Base-by-base conservation (phyloP, 2,113 vertebrate genomes). In the Corydoras maculifer region DNA sequence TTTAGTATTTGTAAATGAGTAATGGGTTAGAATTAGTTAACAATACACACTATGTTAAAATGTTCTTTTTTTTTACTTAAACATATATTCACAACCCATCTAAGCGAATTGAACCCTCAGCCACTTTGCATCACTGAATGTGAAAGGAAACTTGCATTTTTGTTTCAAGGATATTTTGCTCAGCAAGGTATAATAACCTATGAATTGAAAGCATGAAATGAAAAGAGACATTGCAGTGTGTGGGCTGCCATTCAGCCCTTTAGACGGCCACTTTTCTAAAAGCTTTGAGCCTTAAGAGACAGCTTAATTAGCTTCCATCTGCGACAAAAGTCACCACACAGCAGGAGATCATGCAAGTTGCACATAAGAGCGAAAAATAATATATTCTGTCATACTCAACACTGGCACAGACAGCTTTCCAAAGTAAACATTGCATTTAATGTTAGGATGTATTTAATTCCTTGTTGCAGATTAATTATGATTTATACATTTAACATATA, bases 191-290 rank as follows among this genome's bases (percentile, higher is more conserved):
- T 60, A 79, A 75, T 69, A 71, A 59, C 53, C 55, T 58, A 43
- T 78, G 75, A 79, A 74, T 79, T 75, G 73, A 30, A 71, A 48
- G 72, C 43, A 69, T 73, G 53, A 68, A 64, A 48, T 71, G 68
- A 76, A 74, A 70, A 74, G 72, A 59, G 61, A 43, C 32, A 30
- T 49, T 51, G 59, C 75, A 73, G 50, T 63, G 74, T 78, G 78
- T 72, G 54, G 79, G 79, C 58, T 73, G 65, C 61, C 72, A 78
- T 77, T 81, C 72, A 76, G 61, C 76, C 29, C 58, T 55, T 12
- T 51, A 66, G 70, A 32, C 32, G 43, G 58, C 59, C 54, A 31
- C 29, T 30, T 49, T 70, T 75, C 54, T 65, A 68, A 31, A 68
- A 75, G 71, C 70, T 62, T 14, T 62, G 62, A 78, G 55, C 64